phyloP scores from a whole-genome alignment of 2,797 vertebrate genomes.

The Leptodactylus fallax region DNA sequence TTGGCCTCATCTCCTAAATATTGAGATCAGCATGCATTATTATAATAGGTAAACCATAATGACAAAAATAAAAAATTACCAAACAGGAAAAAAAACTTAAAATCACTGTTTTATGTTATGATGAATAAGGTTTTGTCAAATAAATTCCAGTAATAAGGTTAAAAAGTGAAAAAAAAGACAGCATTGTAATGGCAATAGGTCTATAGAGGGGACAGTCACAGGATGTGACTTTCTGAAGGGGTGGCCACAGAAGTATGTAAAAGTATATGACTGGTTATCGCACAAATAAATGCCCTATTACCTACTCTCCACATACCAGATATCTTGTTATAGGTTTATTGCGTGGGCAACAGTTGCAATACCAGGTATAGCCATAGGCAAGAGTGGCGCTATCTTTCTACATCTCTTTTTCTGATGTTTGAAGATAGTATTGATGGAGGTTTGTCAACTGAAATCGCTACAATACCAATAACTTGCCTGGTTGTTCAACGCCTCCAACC shows the following conservation, averaged over 20 bases:
- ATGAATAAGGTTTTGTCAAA: not conserved
- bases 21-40: too few species aligned
- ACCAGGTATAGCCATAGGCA: too few species aligned
- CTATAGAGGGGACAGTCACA: not conserved
- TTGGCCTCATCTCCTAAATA: not conserved
- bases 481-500: too few species aligned
- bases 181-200: not conserved
- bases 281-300: not conserved
- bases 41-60: not conserved
- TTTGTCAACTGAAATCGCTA: too few species aligned
- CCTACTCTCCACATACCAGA: not conserved
- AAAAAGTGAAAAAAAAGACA: not conserved
- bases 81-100: not conserved
- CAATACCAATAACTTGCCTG: too few species aligned
- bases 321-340: too few species aligned
- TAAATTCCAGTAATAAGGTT: not conserved
- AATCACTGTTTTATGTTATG: not conserved
- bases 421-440: too few species aligned
- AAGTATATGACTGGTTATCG: not conserved
- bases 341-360: too few species aligned
- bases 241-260: too few species aligned
- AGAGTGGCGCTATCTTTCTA: too few species aligned
- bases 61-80: not conserved
- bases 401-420: too few species aligned
- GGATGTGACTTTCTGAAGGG: not conserved